phyloP scores from a whole-genome alignment of 2,797 vertebrate genomes.

The Trichosurus vulpecula region DNA sequence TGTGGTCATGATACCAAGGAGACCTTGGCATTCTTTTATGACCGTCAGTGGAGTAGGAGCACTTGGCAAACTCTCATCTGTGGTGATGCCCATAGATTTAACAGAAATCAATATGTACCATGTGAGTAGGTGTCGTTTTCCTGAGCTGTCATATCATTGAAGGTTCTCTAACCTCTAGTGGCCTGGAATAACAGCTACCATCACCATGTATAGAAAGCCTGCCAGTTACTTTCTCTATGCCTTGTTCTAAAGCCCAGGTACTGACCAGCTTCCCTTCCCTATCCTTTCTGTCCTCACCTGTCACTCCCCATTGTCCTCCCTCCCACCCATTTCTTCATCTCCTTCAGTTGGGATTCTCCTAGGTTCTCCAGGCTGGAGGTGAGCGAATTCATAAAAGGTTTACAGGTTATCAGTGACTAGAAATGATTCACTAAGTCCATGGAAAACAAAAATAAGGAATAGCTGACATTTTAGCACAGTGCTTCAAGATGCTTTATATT shows the following conservation, averaged over 20 bases:
- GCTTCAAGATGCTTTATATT: neutral
- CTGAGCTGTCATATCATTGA: neutral
- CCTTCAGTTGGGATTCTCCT: neutral
- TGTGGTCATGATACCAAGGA: neutral
- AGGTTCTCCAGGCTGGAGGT: neutral
- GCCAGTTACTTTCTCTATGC: neutral
- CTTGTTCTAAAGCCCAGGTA: neutral
- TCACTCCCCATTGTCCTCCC: neutral
- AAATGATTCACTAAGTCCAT: neutral
- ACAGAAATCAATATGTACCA: neutral
- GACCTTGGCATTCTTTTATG: neutral
- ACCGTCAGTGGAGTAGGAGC: neutral
- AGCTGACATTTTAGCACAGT: neutral
- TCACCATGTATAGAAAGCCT: neutral
- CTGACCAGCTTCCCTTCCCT: neutral
- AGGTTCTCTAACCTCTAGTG: neutral
- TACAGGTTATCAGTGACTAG: neutral
- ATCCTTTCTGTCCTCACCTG: neutral
- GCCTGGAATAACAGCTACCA: neutral
- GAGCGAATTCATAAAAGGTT: neutral
- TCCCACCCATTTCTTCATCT: neutral
- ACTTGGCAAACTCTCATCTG: neutral
- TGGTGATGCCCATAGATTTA: neutral
- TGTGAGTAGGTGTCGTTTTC: neutral
- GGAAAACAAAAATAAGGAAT: neutral